Conservation (phyloP, 37 sponge, comb jelly and placozoan species). For the Lycopodina hypogea region DNA sequence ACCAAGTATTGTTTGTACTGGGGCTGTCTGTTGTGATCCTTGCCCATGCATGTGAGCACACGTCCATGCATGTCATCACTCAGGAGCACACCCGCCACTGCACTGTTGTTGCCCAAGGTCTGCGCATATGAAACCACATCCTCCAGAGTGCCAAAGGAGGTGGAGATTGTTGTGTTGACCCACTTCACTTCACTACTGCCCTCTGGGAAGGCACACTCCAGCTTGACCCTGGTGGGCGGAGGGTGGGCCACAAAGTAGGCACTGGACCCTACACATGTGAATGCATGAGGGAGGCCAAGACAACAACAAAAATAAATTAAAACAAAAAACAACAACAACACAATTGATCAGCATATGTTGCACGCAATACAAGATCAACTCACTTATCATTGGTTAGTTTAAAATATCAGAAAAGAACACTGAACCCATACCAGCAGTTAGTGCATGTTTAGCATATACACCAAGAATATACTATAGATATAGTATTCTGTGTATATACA, state of each 20-base stretch:
- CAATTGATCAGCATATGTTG: too few relatives aligned
- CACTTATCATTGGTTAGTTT: too few relatives aligned
- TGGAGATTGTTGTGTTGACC: not conserved
- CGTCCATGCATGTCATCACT: not conserved
- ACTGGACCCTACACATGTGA: not conserved
- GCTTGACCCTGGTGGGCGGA: not conserved
- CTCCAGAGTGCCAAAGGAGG: too few relatives aligned
- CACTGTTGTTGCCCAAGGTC: not conserved
- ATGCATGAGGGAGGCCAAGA: not conserved
- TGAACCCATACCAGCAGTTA: too few relatives aligned
- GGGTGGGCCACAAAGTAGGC: not conserved
- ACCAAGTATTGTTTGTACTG: not conserved
- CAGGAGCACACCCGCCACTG: not conserved
- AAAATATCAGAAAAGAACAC: too few relatives aligned
- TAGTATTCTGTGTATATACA: too few relatives aligned
- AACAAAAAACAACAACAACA: too few relatives aligned
- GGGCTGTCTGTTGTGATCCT: not conserved
- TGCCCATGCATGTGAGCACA: not conserved
- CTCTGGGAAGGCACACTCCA: slow-evolving; percentile 14
- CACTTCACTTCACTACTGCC: not conserved
- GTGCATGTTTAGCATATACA: too few relatives aligned
- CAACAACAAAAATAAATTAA: too few relatives aligned
- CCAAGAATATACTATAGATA: too few relatives aligned
- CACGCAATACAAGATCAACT: too few relatives aligned
- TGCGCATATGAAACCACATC: too few relatives aligned